Base-by-base conservation (phyloP, 2,113 vertebrate species). In the Astur gentilis region DNA sequence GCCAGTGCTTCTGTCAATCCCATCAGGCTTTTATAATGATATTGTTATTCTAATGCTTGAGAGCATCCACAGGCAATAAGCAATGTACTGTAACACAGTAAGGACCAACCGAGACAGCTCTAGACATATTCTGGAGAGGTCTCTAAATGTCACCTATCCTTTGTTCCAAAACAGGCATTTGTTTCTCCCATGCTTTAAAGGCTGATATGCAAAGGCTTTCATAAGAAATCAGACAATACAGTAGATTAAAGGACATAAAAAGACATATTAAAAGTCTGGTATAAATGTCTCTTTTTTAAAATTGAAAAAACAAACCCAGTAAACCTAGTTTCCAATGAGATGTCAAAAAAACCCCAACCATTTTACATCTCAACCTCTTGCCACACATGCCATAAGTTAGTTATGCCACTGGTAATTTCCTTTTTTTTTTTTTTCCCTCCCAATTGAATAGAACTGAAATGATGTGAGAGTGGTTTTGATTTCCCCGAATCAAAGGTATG, bases 401-500 rank as follows among this genome's bases (percentile, higher is more conserved):
- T 94, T 70, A 73, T 62, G 38, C 31, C 29, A 73, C 17, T 1
- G 1, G 61, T 26, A 72, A 54, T 61, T 50, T 70, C 5, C 34
- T 64, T 40, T 20, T 9, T 60, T 60, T 42, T 36, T 20, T 20
- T 7, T 64, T 60, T n/a, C 5, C 38, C 61, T 80, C 52, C 40
- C 69, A 47, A 83, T 6, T 19, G 32, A 93, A 67, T 7, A 87
- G 67, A 90, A 52, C 26, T 88, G n/a, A 85, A 66, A 38, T 47
- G n/a, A 83, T 25, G 16, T 27, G n/a, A 91, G 25, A 77, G 22
- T 62, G 22, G 49, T n/a, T 80, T 96, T 91, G 83, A 66, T 55
- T 95, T 52, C 60, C 78, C 71, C 57, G 47, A 90, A 89, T 83
- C 90, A 95, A 89, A 92, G 71, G 10, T 13, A 23, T 52, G 60